These are phyloP conservation scores for Bufo bufo DNA, from an alignment of 2,113 vertebrate species.

Conservation along the genomic window DNA sequence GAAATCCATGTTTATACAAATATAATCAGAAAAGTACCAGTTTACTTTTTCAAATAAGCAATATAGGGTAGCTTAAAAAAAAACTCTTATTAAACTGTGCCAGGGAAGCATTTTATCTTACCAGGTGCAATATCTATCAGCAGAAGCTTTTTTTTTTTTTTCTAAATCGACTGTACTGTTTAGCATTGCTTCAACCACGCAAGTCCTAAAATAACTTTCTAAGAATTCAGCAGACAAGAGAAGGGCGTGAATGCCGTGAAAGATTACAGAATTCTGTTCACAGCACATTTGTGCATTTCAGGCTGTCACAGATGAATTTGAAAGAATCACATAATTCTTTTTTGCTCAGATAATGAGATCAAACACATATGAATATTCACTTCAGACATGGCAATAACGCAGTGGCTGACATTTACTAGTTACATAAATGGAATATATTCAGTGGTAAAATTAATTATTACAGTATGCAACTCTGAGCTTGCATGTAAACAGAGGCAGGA, in stretches of 20 bases:
- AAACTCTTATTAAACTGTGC: background rate
- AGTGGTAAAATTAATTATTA: background rate
- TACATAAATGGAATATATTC: background rate
- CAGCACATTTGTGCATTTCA: constrained; percentile 5
- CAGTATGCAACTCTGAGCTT: background rate
- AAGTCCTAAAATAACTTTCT: constrained; percentile 33
- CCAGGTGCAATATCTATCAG: background rate
- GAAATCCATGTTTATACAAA: too few relatives aligned
- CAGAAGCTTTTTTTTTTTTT: background rate
- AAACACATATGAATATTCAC: background rate
- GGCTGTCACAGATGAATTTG: background rate
- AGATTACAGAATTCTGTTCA: constrained; percentile 11
- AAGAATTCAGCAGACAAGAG: constrained; percentile 41
- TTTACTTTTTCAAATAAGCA: too few relatives aligned
- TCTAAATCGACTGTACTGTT: background rate
- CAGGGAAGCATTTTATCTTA: background rate
- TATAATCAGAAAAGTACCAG: too few relatives aligned
- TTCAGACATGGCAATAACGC: background rate
- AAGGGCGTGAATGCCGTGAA: constrained; percentile 42
- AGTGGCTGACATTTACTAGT: background rate
- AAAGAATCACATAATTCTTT: background rate
- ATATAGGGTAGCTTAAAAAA: too few relatives aligned
- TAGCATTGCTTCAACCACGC: background rate
- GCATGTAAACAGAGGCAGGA: too few relatives aligned
- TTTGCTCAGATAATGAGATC: background rate